A percentile compares a stretch with the other conserved stretches of the same genome.
These are phyloP conservation scores for Acrobasis repandana DNA, from an alignment of 2,888 invertebrate genomes.

Conservation along the genomic window DNA sequence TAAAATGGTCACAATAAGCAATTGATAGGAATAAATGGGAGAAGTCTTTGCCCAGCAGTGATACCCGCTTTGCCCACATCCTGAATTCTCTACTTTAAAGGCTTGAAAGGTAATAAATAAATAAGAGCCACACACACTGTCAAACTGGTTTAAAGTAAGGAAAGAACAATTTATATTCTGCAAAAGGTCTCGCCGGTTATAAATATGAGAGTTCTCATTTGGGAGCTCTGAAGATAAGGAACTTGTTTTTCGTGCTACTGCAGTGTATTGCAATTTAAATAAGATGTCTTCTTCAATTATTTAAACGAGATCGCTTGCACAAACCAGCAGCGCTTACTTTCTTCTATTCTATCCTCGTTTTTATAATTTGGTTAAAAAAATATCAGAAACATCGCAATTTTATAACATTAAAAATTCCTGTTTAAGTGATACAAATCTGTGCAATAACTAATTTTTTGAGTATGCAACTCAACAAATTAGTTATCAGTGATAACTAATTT, in stretches of 20 bases:
- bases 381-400: no score
- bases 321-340: background rate
- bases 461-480: no score
- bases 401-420: no score
- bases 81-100: background rate
- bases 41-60: no score
- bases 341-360: no score
- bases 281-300: background rate
- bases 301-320: background rate
- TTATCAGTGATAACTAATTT: no score
- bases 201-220: slow-evolving; percentile 2
- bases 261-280: background rate
- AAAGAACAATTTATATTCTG: slow-evolving; percentile 1
- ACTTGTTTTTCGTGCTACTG: background rate
- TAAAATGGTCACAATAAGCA: no score
- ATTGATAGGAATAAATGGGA: no score
- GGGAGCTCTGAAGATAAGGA: slow-evolving; percentile 1
- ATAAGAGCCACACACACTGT: background rate
- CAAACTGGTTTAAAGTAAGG: background rate
- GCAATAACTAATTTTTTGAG: no score
- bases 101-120: background rate
- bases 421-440: no score
- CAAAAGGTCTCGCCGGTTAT: background rate
- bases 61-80: no score
- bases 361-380: no score